A percentile compares a stretch with the other conserved stretches of the same genome.
phyloP scores from a whole-genome alignment of 92 coral and sea anemone genomes.

The Montipora capitata region DNA sequence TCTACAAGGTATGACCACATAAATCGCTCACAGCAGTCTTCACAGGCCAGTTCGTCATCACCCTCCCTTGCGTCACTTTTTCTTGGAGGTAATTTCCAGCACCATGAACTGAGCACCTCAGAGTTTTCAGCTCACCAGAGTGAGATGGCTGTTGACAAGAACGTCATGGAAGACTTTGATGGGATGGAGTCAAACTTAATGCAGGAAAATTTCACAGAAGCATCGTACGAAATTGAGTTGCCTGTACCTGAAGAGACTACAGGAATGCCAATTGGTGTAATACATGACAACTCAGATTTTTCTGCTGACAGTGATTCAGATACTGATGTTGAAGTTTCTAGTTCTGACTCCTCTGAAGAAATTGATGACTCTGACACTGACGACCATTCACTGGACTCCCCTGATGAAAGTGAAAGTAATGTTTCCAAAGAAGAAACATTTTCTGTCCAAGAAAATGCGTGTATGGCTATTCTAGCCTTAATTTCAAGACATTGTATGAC shows the following conservation, averaged over 20 bases:
- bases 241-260: background rate
- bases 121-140: background rate
- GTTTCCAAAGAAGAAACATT: background rate
- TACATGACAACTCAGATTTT: background rate
- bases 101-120: background rate
- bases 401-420: background rate
- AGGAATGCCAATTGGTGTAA: background rate
- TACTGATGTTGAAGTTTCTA: background rate
- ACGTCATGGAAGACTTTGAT: background rate
- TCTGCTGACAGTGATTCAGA: background rate
- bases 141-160: background rate
- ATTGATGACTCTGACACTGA: background rate
- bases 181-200: background rate
- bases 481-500: constrained; percentile 67
- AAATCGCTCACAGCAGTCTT: background rate
- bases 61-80: background rate
- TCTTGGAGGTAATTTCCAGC: background rate
- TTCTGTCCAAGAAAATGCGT: constrained; percentile 33
- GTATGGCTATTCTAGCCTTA: constrained; percentile 63
- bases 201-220: background rate
- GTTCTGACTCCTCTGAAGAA: background rate
- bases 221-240: background rate
- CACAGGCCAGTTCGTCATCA: background rate
- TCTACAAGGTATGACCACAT: constrained; percentile 13
- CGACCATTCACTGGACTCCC: background rate